Evolutionary conservation across 2,113 vertebrate genomes (phyloP).

Genomic region (Peromyscus polionotus): DNA sequence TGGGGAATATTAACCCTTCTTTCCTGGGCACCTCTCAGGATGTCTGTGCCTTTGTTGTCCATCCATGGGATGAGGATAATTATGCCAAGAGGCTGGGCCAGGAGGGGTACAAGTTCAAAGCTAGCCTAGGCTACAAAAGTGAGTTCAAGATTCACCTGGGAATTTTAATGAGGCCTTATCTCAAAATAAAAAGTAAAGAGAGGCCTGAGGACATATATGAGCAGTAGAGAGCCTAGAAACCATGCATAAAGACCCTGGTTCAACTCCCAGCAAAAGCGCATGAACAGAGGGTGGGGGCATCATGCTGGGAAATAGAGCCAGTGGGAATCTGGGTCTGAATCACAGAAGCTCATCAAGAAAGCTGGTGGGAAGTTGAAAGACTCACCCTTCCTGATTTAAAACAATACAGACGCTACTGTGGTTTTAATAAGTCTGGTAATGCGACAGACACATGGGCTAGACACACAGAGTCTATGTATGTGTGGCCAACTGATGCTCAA

Average conservation of each 20-base stretch:
- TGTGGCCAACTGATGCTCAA: background rate
- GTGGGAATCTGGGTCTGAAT: background rate
- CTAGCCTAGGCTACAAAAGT: background rate
- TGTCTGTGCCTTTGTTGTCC: background rate
- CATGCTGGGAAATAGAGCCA: background rate
- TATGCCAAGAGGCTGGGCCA: background rate
- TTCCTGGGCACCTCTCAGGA: background rate
- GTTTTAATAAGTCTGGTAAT: background rate
- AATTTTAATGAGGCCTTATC: background rate
- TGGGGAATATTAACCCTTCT: background rate
- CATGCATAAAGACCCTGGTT: background rate
- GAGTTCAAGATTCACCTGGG: background rate
- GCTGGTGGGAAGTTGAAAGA: background rate
- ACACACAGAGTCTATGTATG: background rate
- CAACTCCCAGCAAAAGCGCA: background rate
- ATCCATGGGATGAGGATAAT: background rate
- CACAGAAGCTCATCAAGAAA: background rate
- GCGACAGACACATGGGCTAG: background rate
- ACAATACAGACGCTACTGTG: background rate
- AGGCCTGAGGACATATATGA: no score
- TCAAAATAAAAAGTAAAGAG: background rate
- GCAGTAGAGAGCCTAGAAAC: background rate
- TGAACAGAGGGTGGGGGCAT: background rate
- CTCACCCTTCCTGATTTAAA: background rate
- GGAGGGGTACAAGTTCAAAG: background rate